Evolutionary conservation across 2,113 vertebrate genomes (phyloP).

Genomic region (Tiliqua scincoides): DNA sequence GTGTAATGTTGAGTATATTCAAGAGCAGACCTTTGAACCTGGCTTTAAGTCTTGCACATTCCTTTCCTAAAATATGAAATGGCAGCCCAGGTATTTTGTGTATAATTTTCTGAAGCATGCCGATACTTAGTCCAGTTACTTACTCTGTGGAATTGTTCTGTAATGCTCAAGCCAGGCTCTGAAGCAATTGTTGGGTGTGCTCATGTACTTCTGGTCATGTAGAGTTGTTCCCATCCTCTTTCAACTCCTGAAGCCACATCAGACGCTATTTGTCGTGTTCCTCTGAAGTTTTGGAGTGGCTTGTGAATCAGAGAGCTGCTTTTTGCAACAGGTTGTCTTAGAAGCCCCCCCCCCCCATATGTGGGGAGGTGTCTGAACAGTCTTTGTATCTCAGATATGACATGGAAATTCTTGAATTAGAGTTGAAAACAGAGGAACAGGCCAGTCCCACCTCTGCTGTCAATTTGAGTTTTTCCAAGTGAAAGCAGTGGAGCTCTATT

Average conservation of each 20-base stretch:
- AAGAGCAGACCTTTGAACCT: background rate
- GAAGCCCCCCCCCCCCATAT: background rate
- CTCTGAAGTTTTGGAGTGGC: background rate
- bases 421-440: background rate
- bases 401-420: background rate
- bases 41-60: background rate
- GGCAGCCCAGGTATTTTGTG: background rate
- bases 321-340: background rate
- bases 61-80: background rate
- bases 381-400: background rate
- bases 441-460: background rate
- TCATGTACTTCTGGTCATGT: background rate
- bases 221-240: background rate
- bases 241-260: background rate
- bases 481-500: constrained; percentile 43
- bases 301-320: background rate
- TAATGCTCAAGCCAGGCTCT: background rate
- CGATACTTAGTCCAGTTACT: background rate
- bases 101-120: background rate
- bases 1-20: background rate
- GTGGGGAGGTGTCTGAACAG: background rate
- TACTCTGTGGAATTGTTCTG: background rate
- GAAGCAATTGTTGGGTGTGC: background rate
- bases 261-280: background rate
- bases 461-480: constrained; percentile 7